Conservation (phyloP, 2,888 invertebrate genomes). For the Xestia rhomboidea region DNA sequence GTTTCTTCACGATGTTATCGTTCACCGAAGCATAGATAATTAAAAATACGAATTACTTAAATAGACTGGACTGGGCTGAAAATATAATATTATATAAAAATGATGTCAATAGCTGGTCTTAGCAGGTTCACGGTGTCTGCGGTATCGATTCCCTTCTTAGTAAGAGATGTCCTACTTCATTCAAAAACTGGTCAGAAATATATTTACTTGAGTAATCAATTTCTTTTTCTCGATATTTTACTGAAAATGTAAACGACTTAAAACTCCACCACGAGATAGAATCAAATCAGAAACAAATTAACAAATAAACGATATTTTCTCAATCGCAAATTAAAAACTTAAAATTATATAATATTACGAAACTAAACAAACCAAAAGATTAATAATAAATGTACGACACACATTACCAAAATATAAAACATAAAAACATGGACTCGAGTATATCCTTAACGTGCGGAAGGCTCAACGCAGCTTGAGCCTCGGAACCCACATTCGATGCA, state of each 20-base stretch:
- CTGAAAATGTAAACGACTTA: background rate
- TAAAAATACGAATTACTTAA: no score
- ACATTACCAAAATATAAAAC: constrained; percentile 1
- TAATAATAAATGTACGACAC: background rate
- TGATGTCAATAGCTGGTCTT: background rate
- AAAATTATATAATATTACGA: background rate
- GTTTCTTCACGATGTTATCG: no score
- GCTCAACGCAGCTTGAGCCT: constrained; percentile 38
- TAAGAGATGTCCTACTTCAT: background rate
- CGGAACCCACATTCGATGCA: constrained; percentile 17
- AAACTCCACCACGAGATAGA: no score
- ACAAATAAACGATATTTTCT: background rate
- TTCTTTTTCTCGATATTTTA: background rate
- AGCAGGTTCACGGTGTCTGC: background rate
- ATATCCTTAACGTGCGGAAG: constrained; percentile 4
- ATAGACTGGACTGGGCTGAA: background rate
- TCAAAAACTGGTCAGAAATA: background rate
- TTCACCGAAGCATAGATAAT: no score
- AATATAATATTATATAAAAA: background rate
- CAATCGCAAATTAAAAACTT: background rate
- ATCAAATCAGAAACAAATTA: background rate
- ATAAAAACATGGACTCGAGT: constrained; percentile 15
- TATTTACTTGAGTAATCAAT: background rate
- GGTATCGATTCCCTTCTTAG: background rate
- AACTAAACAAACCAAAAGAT: background rate